A percentile compares a stretch with the other conserved stretches of the same genome.
Conservation (phyloP, 2,888 invertebrate genomes). For the Alcis repandata region DNA sequence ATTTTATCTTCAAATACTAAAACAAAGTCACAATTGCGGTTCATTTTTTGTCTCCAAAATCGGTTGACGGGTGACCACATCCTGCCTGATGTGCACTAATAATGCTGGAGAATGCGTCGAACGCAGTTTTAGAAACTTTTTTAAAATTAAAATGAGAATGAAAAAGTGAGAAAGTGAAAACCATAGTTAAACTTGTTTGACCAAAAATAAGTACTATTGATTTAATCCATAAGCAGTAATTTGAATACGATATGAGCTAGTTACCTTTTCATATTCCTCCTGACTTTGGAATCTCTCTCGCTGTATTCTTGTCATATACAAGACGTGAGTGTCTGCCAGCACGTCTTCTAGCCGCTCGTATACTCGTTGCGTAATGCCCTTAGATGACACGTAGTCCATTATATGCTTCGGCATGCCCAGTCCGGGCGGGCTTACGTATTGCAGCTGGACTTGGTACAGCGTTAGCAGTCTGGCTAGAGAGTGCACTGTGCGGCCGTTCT, state of each 20-base stretch:
- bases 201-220: no score
- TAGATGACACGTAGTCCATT: constrained; percentile 91
- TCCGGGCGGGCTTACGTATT: constrained; percentile 95
- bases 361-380: constrained; percentile 92
- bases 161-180: no score
- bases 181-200: no score
- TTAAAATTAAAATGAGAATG: no score
- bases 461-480: constrained; percentile 97
- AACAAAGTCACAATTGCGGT: constrained; percentile 14
- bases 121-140: no score
- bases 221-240: no score
- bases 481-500: constrained; percentile 99
- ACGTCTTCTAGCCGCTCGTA: constrained; percentile 93
- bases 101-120: no score
- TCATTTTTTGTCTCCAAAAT: not conserved
- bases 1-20: constrained; percentile 15
- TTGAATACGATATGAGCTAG: not conserved
- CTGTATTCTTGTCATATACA: constrained; percentile 99
- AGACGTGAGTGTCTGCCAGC: constrained; percentile 96
- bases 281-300: constrained; percentile 94
- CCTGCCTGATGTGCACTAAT: no score
- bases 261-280: constrained; percentile 95
- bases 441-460: constrained; percentile 96
- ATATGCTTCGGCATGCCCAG: constrained; percentile 97
- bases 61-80: no score